A percentile compares a stretch with the other conserved stretches of the same genome.
These are phyloP conservation scores for Meteorus sp. DNA, from an alignment of 1,140 invertebrate species.

Conservation along the genomic window DNA sequence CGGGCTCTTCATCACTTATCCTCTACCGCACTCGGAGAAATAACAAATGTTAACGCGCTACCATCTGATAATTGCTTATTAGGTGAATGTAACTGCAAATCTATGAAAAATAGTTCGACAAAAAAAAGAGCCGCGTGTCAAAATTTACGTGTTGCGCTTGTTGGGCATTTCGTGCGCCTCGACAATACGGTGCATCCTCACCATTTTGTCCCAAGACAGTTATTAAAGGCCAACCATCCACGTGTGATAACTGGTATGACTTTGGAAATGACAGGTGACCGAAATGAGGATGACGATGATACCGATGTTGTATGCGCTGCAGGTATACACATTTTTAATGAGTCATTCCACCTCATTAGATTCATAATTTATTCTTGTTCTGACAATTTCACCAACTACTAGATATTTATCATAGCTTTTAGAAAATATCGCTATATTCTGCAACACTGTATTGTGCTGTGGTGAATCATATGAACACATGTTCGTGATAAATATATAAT, in stretches of 20 bases:
- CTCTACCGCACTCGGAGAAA: conserved; percentile 33
- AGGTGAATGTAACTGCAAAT: conserved; percentile 19
- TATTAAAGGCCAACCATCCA: conserved; percentile 22
- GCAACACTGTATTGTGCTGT: not conserved
- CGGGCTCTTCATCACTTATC: conserved; percentile 30
- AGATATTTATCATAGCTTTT: too few relatives aligned
- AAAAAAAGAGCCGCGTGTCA: too few relatives aligned
- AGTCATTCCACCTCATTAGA: not conserved
- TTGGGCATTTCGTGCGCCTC: conserved; percentile 24
- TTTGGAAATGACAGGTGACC: conserved; percentile 42
- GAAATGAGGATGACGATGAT: conserved; percentile 36
- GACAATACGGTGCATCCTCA: conserved; percentile 38
- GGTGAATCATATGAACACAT: too few relatives aligned
- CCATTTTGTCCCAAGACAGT: conserved; percentile 21
- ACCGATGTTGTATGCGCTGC: conserved; percentile 38
- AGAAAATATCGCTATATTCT: too few relatives aligned
- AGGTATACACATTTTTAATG: conserved; percentile 29
- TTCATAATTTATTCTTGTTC: too few relatives aligned
- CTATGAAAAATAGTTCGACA: not conserved
- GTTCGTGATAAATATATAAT: not conserved
- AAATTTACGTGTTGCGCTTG: too few relatives aligned
- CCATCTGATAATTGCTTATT: conserved; percentile 1
- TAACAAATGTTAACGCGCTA: conserved; percentile 25
- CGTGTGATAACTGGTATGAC: conserved; percentile 41
- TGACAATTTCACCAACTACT: too few relatives aligned